Base-by-base conservation (phyloP, 2,888 invertebrate species). In the Oxytorus armatus region DNA sequence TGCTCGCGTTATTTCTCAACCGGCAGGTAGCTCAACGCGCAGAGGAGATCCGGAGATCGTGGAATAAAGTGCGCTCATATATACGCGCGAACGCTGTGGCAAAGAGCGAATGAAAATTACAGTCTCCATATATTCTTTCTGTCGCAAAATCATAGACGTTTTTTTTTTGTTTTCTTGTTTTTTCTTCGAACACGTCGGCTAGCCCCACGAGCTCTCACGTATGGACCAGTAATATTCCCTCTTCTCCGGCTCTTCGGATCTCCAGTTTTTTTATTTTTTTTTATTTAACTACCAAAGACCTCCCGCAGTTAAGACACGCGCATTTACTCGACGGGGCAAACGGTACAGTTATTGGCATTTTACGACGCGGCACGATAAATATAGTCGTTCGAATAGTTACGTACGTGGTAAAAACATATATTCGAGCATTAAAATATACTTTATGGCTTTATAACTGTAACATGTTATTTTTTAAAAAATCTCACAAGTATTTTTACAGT, bases 311-410 rank as follows among this genome's bases (percentile, higher is more conserved):
- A 65, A 59, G 47, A 49, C 11, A 39, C 51, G 11, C 44, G 59
- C 66, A 57, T 72, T 77, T 72, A 65, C 66, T 73, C 72, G 53
- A 53, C 53, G 33, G 42, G 53, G 14, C 51, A 61, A 73, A 72
- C 72, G 77, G 36, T 36, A 61, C 59, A 59, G 57, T 77, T 51
- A 66, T 77, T 36, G 47, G 29, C 65, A 47, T 65, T 70, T 59
- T 42, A 51, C 57, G 65, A 39, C 21, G 21, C 16, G 7, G 36
- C n/a, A 57, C 51, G 61, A 72, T 61, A 61, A 72, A 33, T 51
- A 70, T 25, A 57, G 69, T 70, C 10, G 21, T 70, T 59, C 16
- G 47, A 11, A 25, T 29, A 39, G 11, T 14, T 36, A 11, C 51
- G 14, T 21, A n/a, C 36, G 21, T 1, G 21, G 14, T 51, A 16